Evolutionary conservation across 2,888 invertebrate species (phyloP), one percentile per base, ranked within the genome.

Genomic region (Ctenicera cuprea): DNA sequence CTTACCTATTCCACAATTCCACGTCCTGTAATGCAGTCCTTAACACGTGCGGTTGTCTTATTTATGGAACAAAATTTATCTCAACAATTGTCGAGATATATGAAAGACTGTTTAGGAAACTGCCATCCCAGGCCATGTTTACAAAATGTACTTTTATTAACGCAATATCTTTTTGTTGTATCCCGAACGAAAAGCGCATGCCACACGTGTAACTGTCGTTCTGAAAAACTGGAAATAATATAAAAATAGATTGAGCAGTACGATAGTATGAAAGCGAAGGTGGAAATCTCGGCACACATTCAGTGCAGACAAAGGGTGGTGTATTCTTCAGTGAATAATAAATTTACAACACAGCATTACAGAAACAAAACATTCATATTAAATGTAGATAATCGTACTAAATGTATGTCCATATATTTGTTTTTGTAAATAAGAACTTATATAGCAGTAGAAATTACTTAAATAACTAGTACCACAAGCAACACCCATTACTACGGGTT

Each of bases 41-140:
- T 65, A 64, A 71, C 75, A 75, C 77, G 75, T 77, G 75, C 73
- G 68, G 75, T 71, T 71, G 66, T 70, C 75, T 64, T 69, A 75
- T 73, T 69, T 63, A 59, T 16, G 62, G 65, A 59, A 62, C 59
- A 66, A 68, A 78, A 77, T 74, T 77, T 75, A 71, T 70, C 22
- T 52, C 67, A 37, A 48, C 68, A 61, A 68, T 68, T 48, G 48
- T 61, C 43, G 33, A 62, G 62, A 71, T 52, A 16, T 73, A 69
- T 73, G 66, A 71, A 74, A 50, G 54, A 52, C 43, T 64, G 26
- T 65, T 30, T 41, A 11, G 50, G 41, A 71, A 71, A 59, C 73
- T 63, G 54, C 65, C 48, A 61, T 63, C 73, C 73, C 69, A 65
- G 65, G 70, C 63, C 65, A 74, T 74, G 70, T 74, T 74, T 74